phyloP scores from a whole-genome alignment of 2,888 invertebrate genomes.

The Cosmopolites sordidus region DNA sequence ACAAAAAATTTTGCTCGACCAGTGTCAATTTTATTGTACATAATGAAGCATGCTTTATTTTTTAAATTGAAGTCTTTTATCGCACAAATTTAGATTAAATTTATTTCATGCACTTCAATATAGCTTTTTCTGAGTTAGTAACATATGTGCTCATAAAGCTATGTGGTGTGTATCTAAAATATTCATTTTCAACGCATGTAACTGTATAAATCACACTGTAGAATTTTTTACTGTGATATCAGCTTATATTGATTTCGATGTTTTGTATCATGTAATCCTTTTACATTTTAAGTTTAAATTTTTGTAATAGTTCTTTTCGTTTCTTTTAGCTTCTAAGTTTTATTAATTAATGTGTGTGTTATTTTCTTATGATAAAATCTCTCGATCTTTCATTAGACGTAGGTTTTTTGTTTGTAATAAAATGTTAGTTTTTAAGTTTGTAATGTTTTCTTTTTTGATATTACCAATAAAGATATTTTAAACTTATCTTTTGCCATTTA shows the following conservation, averaged over 20 bases:
- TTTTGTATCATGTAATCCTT: background rate
- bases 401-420: background rate
- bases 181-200: too few species aligned
- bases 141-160: constrained; percentile 42
- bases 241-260: constrained; percentile 38
- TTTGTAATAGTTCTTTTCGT: background rate
- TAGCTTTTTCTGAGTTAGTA: constrained; percentile 34
- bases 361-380: background rate
- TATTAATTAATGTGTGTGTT: background rate
- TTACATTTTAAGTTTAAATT: too few species aligned
- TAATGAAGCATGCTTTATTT: constrained; percentile 33
- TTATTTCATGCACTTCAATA: constrained; percentile 27
- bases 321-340: background rate
- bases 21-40: constrained; percentile 49
- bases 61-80: constrained; percentile 17
- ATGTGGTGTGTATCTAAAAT: constrained; percentile 40
- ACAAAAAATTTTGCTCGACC: constrained; percentile 40
- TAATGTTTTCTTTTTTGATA: background rate
- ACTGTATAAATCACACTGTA: too few species aligned
- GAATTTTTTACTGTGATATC: constrained; percentile 47
- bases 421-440: background rate
- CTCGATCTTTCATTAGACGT: background rate
- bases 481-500: too few species aligned
- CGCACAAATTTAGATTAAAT: constrained; percentile 18
- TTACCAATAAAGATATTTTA: background rate